Evolutionary conservation across 2,113 vertebrate genomes (phyloP), one percentile per base, ranked within the genome.

Genomic region (Aplodontia rufa): DNA sequence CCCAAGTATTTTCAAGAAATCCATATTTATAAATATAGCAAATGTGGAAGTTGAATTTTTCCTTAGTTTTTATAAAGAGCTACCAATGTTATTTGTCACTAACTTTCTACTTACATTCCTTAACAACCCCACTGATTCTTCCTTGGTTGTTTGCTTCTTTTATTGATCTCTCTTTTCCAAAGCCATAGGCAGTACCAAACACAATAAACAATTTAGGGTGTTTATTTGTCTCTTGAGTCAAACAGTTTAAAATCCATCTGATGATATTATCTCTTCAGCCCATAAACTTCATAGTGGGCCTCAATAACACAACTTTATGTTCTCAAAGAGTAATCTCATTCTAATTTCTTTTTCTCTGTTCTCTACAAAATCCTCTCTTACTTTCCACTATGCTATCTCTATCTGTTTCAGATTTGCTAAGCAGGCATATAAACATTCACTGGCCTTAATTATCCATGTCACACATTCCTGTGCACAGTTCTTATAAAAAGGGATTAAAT

Each of bases 271-370:
- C 35, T 83, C 96, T 97, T 98, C 94, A 97, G 85, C 9, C 72
- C 90, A 95, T 98, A 96, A 89, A 92, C 37, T 93, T 90, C 13
- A 11, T 55, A 95, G 45, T 87, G 17, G 62, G 69, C 84, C 40
- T 96, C 82, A 87, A 53, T 87, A 94, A 96, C 24, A 64, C 91
- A 71, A 92, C 68, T 91, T 97, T 95, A 62, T 98, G 88, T 93
- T 87, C 85, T 91, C 17, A 86, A 95, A 96, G 47, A 1, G 8
- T 90, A 55, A 64, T 24, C 26, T 58, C 24, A 49, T 64, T 98
- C 96, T 98, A 66, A 97, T 97, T 94, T 96, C n/a, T 93, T 97
- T 95, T 78, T 82, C 32, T 90, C 32, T 74, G 2, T 91, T 98
- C 87, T 17, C 92, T 88, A 94, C 58, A 97, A 96, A 53, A 37